phyloP scores from a whole-genome alignment of 2,797 vertebrate genomes.

The Anableps anableps region DNA sequence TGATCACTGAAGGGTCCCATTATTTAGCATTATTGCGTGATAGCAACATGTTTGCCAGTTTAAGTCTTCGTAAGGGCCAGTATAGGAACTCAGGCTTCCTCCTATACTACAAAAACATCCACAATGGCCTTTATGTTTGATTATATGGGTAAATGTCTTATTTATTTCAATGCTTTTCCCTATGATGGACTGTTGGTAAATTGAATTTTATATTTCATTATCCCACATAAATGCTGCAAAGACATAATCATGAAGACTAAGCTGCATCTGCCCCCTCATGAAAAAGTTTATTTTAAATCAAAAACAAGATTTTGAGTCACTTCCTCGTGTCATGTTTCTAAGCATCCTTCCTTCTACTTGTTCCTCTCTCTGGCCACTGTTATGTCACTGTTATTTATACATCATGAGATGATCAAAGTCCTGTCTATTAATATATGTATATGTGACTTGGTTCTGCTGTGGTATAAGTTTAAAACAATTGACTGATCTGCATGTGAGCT shows the following conservation, averaged over 20 bases:
- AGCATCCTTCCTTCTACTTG: slow-evolving; percentile 36
- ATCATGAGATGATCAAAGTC: slow-evolving; percentile 54
- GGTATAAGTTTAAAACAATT: slow-evolving; percentile 33
- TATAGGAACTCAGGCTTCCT: background rate
- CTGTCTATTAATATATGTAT: slow-evolving; percentile 55
- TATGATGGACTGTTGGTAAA: background rate
- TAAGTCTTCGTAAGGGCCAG: background rate
- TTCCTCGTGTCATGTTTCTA: slow-evolving; percentile 41
- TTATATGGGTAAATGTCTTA: background rate
- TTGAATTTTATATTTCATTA: background rate
- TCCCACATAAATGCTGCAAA: background rate
- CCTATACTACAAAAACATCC: background rate
- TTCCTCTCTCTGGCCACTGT: slow-evolving; percentile 51
- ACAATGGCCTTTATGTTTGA: background rate
- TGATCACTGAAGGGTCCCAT: background rate
- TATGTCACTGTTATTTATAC: slow-evolving; percentile 62
- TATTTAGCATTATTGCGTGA: background rate
- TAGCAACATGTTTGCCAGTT: background rate
- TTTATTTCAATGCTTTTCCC: background rate
- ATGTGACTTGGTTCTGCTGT: slow-evolving; percentile 47
- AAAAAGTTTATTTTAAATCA: slow-evolving; percentile 15
- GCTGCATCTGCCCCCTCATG: background rate
- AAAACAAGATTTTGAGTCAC: slow-evolving; percentile 45
- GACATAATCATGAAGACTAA: background rate
- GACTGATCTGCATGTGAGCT: background rate